Percentiles rank a stretch among this genome's conserved stretches.
Conservation (phyloP, 2,797 vertebrate genomes). For the Bradypodion pumilum region DNA sequence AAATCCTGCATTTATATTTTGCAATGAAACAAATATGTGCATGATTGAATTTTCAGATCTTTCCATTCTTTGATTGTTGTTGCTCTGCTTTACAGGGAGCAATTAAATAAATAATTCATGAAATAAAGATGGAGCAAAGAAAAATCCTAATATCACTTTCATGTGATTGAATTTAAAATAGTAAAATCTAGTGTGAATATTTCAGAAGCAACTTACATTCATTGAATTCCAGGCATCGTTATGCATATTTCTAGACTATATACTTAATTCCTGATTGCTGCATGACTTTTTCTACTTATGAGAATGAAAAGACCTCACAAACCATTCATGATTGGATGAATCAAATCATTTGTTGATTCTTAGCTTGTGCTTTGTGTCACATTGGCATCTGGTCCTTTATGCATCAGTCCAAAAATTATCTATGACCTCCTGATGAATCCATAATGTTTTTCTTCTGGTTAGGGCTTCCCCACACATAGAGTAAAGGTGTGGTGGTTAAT, state of each 20-base stretch:
- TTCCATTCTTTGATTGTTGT: not conserved
- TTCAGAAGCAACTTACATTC: not conserved
- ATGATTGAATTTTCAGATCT: constrained; percentile 17
- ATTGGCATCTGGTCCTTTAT: not conserved
- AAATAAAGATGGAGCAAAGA: constrained; percentile 1
- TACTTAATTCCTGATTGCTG: not conserved
- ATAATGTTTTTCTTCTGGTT: not conserved
- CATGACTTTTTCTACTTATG: no score
- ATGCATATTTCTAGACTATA: not conserved
- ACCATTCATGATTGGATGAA: not conserved
- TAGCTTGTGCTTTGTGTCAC: not conserved
- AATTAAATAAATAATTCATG: constrained; percentile 50
- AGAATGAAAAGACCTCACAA: not conserved
- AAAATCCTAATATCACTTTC: constrained; percentile 22
- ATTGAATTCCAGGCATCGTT: not conserved
- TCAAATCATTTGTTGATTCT: not conserved
- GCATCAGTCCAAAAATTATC: not conserved
- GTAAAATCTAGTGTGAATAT: constrained; percentile 8
- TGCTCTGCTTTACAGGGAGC: constrained; percentile 32
- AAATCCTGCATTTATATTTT: constrained; percentile 37
- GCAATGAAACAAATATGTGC: constrained; percentile 25
- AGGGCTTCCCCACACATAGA: not conserved
- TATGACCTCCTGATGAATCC: not conserved
- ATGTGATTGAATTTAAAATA: constrained; percentile 10
- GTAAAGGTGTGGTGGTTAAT: not conserved